Evolutionary conservation across 2,797 vertebrate genomes (phyloP).

Genomic region (Yasuhikotakia modesta): DNA sequence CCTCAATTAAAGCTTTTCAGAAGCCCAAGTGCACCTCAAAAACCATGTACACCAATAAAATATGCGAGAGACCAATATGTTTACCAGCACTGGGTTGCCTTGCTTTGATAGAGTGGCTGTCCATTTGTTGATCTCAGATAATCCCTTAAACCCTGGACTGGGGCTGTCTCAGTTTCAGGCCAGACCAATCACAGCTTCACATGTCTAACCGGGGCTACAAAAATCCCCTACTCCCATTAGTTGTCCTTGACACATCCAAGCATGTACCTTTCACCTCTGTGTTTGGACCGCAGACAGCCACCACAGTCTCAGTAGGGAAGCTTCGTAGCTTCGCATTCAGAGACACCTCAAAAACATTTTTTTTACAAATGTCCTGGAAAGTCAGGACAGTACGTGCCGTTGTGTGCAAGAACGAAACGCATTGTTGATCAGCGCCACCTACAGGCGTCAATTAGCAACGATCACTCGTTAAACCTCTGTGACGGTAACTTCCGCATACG

Average conservation of each 20-base stretch:
- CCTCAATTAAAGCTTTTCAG: neutral
- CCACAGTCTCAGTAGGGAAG: slow-evolving; percentile 25
- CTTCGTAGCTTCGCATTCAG: slow-evolving; percentile 27
- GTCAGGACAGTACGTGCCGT: no score
- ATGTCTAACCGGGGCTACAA: slow-evolving; percentile 46
- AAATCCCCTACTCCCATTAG: slow-evolving; percentile 61
- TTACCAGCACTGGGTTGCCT: slow-evolving; percentile 14
- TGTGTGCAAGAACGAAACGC: no score
- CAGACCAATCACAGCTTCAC: slow-evolving; percentile 50
- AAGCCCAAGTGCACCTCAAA: neutral
- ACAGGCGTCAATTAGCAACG: no score
- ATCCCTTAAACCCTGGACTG: slow-evolving; percentile 60
- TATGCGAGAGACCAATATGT: slow-evolving; percentile 16
- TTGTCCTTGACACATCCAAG: slow-evolving; percentile 64
- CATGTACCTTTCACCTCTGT: slow-evolving; percentile 59
- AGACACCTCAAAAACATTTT: neutral
- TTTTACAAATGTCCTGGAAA: neutral
- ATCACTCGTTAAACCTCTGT: no score
- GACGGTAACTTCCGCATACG: no score
- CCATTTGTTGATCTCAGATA: slow-evolving; percentile 56
- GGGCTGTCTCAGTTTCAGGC: slow-evolving; percentile 49
- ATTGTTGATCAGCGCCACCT: no score
- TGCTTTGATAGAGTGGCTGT: slow-evolving; percentile 24
- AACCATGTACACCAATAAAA: neutral
- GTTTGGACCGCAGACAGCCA: slow-evolving; percentile 50